Percentiles rank a stretch among this genome's conserved stretches.
Conservation (phyloP, 1,140 invertebrate genomes). For the Parasteatoda tepidariorum region DNA sequence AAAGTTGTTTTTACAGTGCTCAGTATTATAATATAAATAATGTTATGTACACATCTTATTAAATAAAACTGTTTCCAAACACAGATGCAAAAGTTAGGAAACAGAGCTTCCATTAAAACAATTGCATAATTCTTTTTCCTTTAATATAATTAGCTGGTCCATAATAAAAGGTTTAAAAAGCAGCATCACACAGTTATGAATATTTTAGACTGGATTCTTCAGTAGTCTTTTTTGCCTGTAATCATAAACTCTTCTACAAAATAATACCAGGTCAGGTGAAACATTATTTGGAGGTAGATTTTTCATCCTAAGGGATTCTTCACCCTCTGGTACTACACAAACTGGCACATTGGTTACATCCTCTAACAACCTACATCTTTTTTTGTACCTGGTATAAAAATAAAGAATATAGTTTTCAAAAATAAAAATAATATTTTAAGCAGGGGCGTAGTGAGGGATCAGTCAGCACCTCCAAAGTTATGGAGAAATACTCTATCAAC, state of each 20-base stretch:
- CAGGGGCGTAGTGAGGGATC: too few species aligned
- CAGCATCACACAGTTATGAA: not conserved
- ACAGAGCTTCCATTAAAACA: conserved; percentile 11
- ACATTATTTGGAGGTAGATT: conserved; percentile 79
- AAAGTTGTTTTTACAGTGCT: too few species aligned
- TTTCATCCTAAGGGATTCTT: conserved; percentile 70
- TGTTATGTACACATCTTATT: too few species aligned
- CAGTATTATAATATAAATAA: too few species aligned
- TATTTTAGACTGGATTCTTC: conserved; percentile 52
- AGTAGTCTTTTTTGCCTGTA: conserved; percentile 79
- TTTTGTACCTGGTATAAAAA: conserved; percentile 76
- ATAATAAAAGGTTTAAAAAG: not conserved
- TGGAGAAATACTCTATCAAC: too few species aligned
- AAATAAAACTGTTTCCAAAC: too few species aligned
- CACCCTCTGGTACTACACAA: conserved; percentile 73
- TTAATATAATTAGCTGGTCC: not conserved
- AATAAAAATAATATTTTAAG: too few species aligned
- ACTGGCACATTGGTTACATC: conserved; percentile 73
- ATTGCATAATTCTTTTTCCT: not conserved
- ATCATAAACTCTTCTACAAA: conserved; percentile 94
- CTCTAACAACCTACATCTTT: conserved; percentile 74
- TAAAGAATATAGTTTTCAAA: too few species aligned
- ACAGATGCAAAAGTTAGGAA: too few species aligned
- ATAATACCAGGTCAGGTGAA: conserved; percentile 88
- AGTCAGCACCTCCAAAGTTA: too few species aligned